Base-by-base conservation (phyloP, 2,888 invertebrate genomes). In the Amphipyra berbera region DNA sequence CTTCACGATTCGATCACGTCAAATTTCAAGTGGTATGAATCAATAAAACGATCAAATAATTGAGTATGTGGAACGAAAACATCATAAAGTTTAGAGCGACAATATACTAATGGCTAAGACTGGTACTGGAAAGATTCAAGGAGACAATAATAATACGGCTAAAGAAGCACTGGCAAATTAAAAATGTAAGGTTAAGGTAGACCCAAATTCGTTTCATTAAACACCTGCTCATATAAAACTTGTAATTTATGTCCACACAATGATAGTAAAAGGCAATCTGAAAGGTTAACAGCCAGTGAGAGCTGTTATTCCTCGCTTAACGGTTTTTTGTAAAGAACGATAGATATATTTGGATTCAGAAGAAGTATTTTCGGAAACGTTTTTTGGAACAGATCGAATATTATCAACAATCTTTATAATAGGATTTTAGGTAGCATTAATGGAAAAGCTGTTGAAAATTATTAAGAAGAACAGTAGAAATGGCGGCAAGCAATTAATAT, bases 1-100 rank as follows among this genome's bases (percentile, higher is more conserved):
- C 44, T 42, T 15, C 9, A 58, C 75, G 70, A 71, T 74, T 74
- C 63, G 63, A 71, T 74, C 69, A 71, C 70, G 63, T 71, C 70
- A 55, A 68, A 67, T 54, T 38, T 53, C 33, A 74, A 74, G 54
- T 74, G 74, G 68, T 30, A 70, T 69, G 70, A 70, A 70, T 71
- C 70, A 68, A 71, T 71, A 71, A 71, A 58, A 68, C 69, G 62
- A 49, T 71, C 44, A 56, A 59, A 62, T 68, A 61, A 71, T 71
- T 74, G 41, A 47, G 57, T 13, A 74, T 74, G 52, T 71, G 52
- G 70, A 50, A 58, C 70, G 50, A 37, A 58, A 52, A 55, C 14
- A 55, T 57, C 41, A 30, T 61, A 61, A 50, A 57, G 2, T 57
- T 38, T 42, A 1, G 6, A 37, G 3, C 7, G 15, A 30, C 13